Evolutionary conservation across 2,113 vertebrate species (phyloP).

Genomic region (Bucco capensis): DNA sequence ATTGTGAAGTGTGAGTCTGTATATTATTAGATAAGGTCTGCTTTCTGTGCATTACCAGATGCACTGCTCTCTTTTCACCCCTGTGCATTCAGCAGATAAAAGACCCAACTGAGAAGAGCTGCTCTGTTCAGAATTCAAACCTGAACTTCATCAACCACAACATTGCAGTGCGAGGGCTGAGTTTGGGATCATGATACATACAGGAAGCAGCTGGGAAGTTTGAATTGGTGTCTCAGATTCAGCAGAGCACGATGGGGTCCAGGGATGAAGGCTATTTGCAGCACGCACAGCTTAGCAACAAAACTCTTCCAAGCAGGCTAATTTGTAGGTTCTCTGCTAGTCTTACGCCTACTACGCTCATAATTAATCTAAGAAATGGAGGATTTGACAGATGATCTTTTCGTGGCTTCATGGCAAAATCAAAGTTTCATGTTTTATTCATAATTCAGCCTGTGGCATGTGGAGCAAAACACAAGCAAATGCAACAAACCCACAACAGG

Average conservation of each 20-base stretch:
- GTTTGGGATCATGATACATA: not conserved
- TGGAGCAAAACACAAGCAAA: not conserved
- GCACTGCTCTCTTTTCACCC: not conserved
- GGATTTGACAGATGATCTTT: not conserved
- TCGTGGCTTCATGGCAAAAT: not conserved
- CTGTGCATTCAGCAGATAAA: not conserved
- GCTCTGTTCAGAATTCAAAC: not conserved
- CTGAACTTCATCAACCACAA: constrained; percentile 1
- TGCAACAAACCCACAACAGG: not conserved
- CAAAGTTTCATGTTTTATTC: not conserved
- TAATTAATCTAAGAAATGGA: not conserved
- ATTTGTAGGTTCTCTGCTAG: not conserved
- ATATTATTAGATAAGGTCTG: not conserved
- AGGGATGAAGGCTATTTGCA: not conserved
- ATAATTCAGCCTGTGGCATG: not conserved
- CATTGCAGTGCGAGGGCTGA: accelerated
- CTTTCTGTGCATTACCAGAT: not conserved
- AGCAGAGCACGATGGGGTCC: not conserved
- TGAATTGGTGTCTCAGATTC: not conserved
- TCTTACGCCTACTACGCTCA: not conserved
- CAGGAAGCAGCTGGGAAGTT: not conserved
- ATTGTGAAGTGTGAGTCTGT: accelerated
- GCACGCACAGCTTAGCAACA: not conserved
- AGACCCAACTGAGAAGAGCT: not conserved
- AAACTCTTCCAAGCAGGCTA: not conserved